Base-by-base conservation (phyloP, 1,140 invertebrate genomes). In the Chironomus tepperi region DNA sequence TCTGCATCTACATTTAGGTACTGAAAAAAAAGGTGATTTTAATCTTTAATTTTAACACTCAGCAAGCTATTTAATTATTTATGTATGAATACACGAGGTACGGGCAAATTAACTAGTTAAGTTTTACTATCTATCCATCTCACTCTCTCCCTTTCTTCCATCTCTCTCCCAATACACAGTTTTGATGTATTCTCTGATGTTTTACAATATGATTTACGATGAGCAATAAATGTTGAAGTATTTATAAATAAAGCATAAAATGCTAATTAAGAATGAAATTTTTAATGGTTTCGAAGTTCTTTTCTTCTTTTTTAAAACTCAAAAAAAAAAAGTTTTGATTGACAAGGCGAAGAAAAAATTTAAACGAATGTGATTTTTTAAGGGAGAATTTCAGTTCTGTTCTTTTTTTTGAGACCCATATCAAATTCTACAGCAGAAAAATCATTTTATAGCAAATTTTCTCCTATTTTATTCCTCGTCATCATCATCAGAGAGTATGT, bases 241-340 rank as follows among this genome's bases (percentile, higher is more conserved):
- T 57, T 57, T 57, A 57, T 57, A 57, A 57, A 57, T 57, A 57
- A 57, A 57, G 47, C 47, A 57, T 57, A 57, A 57, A 57, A 57
- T 57, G 47, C 47, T 57, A 57, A 57, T 57, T 57, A 57, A 57
- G 47, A 57, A 57, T 57, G 12, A 57, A 57, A 57, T 57, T 57
- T 57, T 57, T 57, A 57, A 57, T 57, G 47, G 47, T 57, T 57
- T 57, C 12, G 47, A 57, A 57, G n/a, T n/a, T 57, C 10, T 47
- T 47, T 57, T 57, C 12, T 57, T 57, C n/a, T 57, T 57, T 57
- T 57, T 57, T 12, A 57, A 34, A n/a, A n/a, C 47, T 57, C 47
- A 15, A 8, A 15, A 34, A 34, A 34, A 34, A 34, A 34, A 34
- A 34, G 12, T 57, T 57, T 57, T 57, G 47, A 57, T 57, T 57